These are phyloP conservation scores for Pelmatolapia mariae DNA, from an alignment of 2,113 vertebrate species.

Conservation along the genomic window DNA sequence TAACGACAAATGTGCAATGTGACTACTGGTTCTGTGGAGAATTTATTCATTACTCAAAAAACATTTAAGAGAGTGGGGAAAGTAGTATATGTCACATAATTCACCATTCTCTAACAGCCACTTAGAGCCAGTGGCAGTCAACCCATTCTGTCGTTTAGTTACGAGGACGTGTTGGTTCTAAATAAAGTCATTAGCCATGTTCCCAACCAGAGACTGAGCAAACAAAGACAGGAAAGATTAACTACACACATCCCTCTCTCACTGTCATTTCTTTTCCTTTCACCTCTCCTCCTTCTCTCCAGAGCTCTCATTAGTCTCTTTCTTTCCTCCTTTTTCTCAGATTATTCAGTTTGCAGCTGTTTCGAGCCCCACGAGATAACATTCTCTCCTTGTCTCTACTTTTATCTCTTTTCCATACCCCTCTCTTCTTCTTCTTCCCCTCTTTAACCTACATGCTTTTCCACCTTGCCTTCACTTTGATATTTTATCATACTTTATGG, in stretches of 20 bases:
- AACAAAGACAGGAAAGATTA: neutral
- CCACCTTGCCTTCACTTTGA: neutral
- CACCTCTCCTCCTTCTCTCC: neutral
- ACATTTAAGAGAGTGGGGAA: neutral
- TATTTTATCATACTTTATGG: neutral
- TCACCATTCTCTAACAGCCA: neutral
- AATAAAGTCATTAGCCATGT: neutral
- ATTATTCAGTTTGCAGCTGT: constrained; percentile 39
- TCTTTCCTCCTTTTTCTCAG: neutral
- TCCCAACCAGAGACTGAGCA: neutral
- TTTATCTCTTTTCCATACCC: neutral
- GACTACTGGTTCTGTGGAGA: neutral
- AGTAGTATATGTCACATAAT: neutral
- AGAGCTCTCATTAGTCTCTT: neutral
- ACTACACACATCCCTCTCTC: neutral
- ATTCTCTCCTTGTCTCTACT: neutral
- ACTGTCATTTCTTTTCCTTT: neutral
- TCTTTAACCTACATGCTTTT: neutral
- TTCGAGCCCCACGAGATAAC: neutral
- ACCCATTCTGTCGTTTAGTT: neutral
- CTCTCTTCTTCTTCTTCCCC: neutral
- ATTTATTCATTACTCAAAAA: neutral
- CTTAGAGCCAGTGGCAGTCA: neutral
- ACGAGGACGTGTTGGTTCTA: neutral
- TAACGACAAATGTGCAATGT: neutral